Percentiles rank a stretch among this genome's conserved stretches.
Conservation (phyloP, 2,113 vertebrate genomes). For the Ptychochromis oligacanthus region DNA sequence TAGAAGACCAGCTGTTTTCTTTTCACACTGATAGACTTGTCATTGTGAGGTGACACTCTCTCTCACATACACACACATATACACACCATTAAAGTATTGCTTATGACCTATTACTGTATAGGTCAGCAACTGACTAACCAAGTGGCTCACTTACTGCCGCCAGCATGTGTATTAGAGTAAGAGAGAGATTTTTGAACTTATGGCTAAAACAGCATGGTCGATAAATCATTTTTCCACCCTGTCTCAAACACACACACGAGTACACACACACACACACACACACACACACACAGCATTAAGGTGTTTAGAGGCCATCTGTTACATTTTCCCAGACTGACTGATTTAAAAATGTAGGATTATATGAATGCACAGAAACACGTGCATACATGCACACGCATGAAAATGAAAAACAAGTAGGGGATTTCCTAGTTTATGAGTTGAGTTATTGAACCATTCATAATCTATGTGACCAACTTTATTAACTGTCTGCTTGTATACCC, state of each 20-base stretch:
- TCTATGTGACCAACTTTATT: neutral
- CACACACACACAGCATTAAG: neutral
- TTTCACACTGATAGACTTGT: conserved; percentile 15
- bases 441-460: neutral
- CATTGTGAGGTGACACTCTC: neutral
- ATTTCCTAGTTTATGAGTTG: neutral
- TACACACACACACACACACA: neutral
- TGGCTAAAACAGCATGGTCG: neutral
- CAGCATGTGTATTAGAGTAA: neutral
- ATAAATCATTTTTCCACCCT: neutral
- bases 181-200: neutral
- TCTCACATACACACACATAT: neutral
- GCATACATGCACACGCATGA: neutral
- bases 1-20: conserved; percentile 53
- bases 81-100: neutral
- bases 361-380: neutral
- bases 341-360: conserved; percentile 4
- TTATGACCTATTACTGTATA: neutral
- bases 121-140: conserved; percentile 32
- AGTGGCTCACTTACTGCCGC: neutral
- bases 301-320: conserved; percentile 40
- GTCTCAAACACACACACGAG: neutral
- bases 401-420: neutral
- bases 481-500: neutral
- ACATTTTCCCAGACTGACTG: neutral